Percentiles rank a stretch among this genome's conserved stretches.
phyloP scores from a whole-genome alignment of 2,888 invertebrate genomes.

The Teleiodes luculella region DNA sequence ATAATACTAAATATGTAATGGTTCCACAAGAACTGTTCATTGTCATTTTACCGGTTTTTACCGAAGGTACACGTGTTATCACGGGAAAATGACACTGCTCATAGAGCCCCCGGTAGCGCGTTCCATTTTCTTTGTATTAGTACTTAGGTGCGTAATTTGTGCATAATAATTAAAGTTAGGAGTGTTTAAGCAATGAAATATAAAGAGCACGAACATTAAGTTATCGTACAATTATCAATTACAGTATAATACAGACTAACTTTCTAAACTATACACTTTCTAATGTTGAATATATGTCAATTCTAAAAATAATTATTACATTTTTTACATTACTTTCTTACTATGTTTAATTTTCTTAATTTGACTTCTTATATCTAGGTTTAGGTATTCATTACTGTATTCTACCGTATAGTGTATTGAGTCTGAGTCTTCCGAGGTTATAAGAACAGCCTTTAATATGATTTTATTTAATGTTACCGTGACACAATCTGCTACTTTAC shows the following conservation, averaged over 20 bases:
- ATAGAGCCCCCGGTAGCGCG: no score
- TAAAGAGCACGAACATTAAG: constrained; percentile 38
- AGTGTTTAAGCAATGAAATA: constrained; percentile 40
- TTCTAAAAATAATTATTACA: constrained; percentile 60
- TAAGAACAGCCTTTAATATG: neutral
- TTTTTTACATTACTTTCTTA: constrained; percentile 14
- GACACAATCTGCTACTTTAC: constrained; percentile 14
- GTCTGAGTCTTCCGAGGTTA: no score
- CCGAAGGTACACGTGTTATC: no score
- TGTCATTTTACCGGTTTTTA: no score
- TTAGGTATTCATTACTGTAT: neutral
- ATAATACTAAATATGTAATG: no score
- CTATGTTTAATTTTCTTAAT: neutral
- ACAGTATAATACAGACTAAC: constrained; percentile 26
- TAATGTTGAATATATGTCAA: constrained; percentile 53
- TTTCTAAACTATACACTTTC: constrained; percentile 43
- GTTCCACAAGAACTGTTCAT: no score
- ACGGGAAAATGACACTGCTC: no score
- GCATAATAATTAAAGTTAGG: constrained; percentile 33
- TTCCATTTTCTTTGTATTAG: constrained; percentile 20
- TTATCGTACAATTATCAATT: neutral
- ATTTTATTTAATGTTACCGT: constrained; percentile 21
- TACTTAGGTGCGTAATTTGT: constrained; percentile 36
- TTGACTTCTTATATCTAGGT: neutral
- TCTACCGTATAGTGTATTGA: no score